Base-by-base conservation (phyloP, 2,888 invertebrate genomes). In the Orthosia gothica region DNA sequence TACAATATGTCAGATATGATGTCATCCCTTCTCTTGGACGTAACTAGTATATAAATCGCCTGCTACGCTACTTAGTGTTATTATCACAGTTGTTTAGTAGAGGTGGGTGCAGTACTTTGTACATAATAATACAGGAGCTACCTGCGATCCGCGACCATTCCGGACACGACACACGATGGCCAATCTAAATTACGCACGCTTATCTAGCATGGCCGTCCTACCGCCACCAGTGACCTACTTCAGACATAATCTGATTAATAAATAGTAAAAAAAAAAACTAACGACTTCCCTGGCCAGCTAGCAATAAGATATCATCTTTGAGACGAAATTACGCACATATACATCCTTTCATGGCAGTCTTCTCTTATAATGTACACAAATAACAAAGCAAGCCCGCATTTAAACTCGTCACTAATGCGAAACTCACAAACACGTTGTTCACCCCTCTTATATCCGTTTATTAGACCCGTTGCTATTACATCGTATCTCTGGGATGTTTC, bases 61-160 rank as follows among this genome's bases (percentile, higher is more conserved):
- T 96, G 96, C 96, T 96, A 96, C 92, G 96, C 97, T 97, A 97
- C 96, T 96, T 97, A 97, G 96, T 96, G 96, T 96, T 96, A 96
- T 96, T 96, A 97, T 97, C 97, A 97, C 97, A 97, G 97, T 96
- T 96, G 96, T 95, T 96, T 96, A 96, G 94, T 94, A 96, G 97
- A 97, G 97, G 97, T 96, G 97, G 97, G 97, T 96, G 96, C 94
- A 96, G 96, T 96, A 96, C 96, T 95, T 96, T 96, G 96, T 96
- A 96, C 96, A 96, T 93, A 93, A 92, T 93, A 94, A 94, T 93
- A 94, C 95, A 95, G 95, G 95, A 95, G 94, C 93, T 93, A 94
- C 94, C 94, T 94, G 95, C 93, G 90, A 92, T 92, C 92, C 92
- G 94, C 92, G 94, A 93, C 90, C 93, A 92, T 92, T 91, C 91